Conservation (phyloP, 2,888 invertebrate genomes). For the Cylloceria caligata region DNA sequence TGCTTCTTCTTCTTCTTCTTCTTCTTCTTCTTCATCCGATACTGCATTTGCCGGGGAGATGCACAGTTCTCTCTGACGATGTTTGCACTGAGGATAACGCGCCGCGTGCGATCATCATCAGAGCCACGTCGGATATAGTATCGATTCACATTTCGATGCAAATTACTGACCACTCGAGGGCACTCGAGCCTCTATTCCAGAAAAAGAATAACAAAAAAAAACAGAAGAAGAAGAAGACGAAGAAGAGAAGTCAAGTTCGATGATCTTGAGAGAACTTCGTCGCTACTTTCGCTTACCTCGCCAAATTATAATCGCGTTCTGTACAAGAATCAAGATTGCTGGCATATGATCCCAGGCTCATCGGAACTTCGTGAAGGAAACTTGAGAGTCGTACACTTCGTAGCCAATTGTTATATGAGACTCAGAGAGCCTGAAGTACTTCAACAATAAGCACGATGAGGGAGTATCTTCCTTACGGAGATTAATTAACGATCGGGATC, state of each 20-base stretch:
- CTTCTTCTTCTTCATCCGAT: conserved; percentile 36
- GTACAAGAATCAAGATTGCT: conserved; percentile 50
- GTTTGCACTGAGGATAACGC: conserved; percentile 61
- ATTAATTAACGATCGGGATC: conserved; percentile 39
- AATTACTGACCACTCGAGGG: conserved; percentile 71
- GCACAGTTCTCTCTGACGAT: conserved; percentile 46
- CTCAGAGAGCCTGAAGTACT: conserved; percentile 19
- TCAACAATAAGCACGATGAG: conserved; percentile 32
- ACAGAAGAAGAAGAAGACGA: conserved; percentile 17
- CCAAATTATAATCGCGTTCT: conserved; percentile 52
- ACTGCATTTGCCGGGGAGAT: conserved; percentile 1
- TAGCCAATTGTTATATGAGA: conserved; percentile 27
- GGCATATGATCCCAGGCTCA: neutral
- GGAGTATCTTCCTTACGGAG: conserved; percentile 12
- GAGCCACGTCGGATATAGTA: conserved; percentile 64
- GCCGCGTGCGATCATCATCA: conserved; percentile 61
- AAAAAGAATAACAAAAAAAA: conserved; percentile 16
- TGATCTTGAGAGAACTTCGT: conserved; percentile 16
- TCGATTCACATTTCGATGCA: conserved; percentile 77
- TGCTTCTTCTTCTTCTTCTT: conserved; percentile 20
- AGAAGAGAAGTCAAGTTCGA: conserved; percentile 25
- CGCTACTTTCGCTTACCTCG: conserved; percentile 36
- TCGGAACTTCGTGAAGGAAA: conserved; percentile 26
- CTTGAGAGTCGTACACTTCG: conserved; percentile 13
- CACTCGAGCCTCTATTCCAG: conserved; percentile 1